phyloP scores from a whole-genome alignment of 2,797 vertebrate species.

The Amazona ochrocephala region DNA sequence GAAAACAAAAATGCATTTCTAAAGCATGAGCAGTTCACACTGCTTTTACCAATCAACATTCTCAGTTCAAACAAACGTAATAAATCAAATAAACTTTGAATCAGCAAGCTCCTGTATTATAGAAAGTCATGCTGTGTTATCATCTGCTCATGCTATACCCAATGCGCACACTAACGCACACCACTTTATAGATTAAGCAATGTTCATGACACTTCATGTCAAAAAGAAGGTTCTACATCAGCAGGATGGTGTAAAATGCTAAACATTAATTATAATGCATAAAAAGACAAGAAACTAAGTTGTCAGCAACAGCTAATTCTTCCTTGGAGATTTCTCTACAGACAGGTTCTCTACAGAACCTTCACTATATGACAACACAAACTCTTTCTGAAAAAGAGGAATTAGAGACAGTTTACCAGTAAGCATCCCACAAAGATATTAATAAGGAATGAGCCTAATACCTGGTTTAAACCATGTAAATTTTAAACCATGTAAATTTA shows the following conservation, averaged over 20 bases:
- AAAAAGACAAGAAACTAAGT: not conserved
- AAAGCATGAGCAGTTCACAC: not conserved
- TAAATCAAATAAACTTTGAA: conserved; percentile 73
- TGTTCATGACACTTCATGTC: conserved; percentile 4
- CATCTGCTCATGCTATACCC: conserved; percentile 70
- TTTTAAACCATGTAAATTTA: not conserved
- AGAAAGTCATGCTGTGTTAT: conserved; percentile 76
- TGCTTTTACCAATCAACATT: conserved; percentile 53
- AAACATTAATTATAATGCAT: not conserved
- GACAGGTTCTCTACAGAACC: not conserved
- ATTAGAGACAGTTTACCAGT: not conserved
- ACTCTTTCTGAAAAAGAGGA: not conserved
- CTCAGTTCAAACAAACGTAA: conserved; percentile 44
- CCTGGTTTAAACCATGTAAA: not conserved
- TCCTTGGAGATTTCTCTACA: not conserved
- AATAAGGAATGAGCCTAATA: not conserved
- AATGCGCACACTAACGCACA: conserved; percentile 6
- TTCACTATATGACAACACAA: not conserved
- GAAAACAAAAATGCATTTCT: not conserved
- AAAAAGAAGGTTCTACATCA: conserved; percentile 3
- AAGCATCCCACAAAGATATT: not conserved
- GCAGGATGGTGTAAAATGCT: not conserved
- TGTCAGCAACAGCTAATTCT: not conserved
- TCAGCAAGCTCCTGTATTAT: conserved; percentile 70
- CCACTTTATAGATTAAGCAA: conserved; percentile 20